Base-by-base conservation (phyloP, 2,113 vertebrate species). In the Callithrix jacchus region DNA sequence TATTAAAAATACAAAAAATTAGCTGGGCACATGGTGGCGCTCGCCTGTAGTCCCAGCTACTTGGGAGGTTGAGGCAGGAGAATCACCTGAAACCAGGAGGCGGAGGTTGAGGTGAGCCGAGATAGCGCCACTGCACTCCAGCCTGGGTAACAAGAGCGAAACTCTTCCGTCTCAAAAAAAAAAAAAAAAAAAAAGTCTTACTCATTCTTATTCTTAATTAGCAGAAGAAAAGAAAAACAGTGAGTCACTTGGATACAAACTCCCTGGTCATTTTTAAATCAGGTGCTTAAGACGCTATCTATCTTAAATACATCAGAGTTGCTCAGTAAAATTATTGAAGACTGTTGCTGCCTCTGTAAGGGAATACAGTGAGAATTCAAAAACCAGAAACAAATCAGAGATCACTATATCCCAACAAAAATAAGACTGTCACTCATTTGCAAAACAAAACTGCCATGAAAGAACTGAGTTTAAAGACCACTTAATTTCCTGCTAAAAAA, bases 311-410 rank as follows among this genome's bases (percentile, higher is more conserved):
- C 3, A 92, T 81, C 25, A 94, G 12, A 92, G 17, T n/a, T 77
- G 54, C 20, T 89, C 30, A 68, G 8, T 70, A 16, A 97, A 84
- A 81, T 76, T 47, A 77, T 40, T 37, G 2, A 73, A 91, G 10
- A 56, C 61, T 87, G 54, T 37, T 83, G 32, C 76, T 82, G 37
- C 56, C 86, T 35, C 1, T 42, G 8, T 70, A 93, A 87, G 5
- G 37, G 14, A 94, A 96, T 66, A 89, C 14, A 92, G 14, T 86
- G 35, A 87, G 52, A 94, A 97, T 56, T 82, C 47, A 54, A 82
- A 96, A 89, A 79, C 52, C 71, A 92, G 45, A 88, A 96, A 85
- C 49, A 96, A 97, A 95, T 64, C 87, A 93, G 79, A 93, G 25
- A 91, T 83, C 61, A 68, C 76, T 56, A 37, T 42, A 93, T 61